phyloP scores from a whole-genome alignment of 2,113 vertebrate species.

The Geothlypis trichas region DNA sequence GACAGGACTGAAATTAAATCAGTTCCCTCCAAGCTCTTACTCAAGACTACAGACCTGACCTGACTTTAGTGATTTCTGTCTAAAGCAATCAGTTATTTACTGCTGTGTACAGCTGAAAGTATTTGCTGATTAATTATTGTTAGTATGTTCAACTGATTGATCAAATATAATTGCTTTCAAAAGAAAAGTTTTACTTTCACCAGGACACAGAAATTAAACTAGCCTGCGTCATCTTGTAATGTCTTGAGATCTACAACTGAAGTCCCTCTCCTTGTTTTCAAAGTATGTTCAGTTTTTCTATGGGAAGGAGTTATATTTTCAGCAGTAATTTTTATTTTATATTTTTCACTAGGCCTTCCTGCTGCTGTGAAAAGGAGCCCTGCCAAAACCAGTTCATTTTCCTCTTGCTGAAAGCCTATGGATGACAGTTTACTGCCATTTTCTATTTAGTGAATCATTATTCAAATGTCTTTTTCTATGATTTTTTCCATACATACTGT shows the following conservation, averaged over 20 bases:
- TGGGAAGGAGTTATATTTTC: background rate
- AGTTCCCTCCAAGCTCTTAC: background rate
- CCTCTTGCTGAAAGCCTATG: background rate
- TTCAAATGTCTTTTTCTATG: background rate
- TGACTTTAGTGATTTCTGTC: background rate
- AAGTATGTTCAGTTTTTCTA: background rate
- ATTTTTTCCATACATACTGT: background rate
- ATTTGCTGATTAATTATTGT: background rate
- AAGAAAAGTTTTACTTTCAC: background rate
- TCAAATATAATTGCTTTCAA: background rate
- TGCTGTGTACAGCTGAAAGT: background rate
- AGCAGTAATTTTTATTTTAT: background rate
- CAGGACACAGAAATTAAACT: background rate
- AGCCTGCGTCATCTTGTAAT: background rate
- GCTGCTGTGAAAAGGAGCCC: background rate
- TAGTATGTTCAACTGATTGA: background rate
- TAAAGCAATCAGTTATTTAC: background rate
- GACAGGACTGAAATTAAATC: background rate
- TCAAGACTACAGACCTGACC: background rate
- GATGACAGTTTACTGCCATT: slow-evolving; percentile 7
- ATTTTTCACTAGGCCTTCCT: background rate
- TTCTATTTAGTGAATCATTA: slow-evolving; percentile 37
- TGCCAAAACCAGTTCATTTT: slow-evolving; percentile 30
- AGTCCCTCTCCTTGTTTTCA: background rate
- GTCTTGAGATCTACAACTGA: background rate